Conservation (phyloP, 2,113 vertebrate species). For the Benitochromis conjunctus region DNA sequence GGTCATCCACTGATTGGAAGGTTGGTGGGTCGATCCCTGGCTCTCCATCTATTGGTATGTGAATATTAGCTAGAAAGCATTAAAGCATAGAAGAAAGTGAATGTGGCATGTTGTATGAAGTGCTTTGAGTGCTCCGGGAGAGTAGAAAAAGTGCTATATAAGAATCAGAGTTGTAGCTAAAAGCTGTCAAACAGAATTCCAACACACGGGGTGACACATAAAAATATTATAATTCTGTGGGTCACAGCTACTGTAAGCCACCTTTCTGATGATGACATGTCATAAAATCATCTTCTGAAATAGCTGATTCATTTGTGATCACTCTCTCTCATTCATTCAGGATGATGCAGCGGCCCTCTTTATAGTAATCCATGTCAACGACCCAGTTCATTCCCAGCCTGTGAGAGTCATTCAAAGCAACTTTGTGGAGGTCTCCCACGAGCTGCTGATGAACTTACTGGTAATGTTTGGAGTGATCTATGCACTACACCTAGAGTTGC, state of each 20-base stretch:
- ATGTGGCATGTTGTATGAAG: too few species aligned
- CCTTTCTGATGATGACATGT: not conserved
- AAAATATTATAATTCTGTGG: not conserved
- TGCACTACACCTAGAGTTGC: rapidly evolving
- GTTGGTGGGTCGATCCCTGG: too few species aligned
- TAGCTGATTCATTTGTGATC: not conserved
- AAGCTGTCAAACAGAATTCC: not conserved
- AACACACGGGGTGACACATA: not conserved
- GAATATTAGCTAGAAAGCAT: too few species aligned
- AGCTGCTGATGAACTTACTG: not conserved
- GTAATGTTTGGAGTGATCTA: rapidly evolving
- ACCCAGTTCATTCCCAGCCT: not conserved
- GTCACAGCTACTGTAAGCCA: not conserved
- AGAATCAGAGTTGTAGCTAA: too few species aligned
- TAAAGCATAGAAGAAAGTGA: too few species aligned
- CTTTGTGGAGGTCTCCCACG: not conserved
- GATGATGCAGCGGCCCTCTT: not conserved
- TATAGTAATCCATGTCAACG: not conserved
- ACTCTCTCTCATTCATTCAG: not conserved
- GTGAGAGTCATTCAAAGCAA: not conserved
- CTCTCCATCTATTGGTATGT: too few species aligned
- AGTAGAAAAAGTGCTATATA: too few species aligned
- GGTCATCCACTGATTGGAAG: too few species aligned
- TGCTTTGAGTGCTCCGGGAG: too few species aligned
- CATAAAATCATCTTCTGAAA: not conserved